Conservation (phyloP, 2,888 invertebrate genomes). For the Isotomurus palustris region DNA sequence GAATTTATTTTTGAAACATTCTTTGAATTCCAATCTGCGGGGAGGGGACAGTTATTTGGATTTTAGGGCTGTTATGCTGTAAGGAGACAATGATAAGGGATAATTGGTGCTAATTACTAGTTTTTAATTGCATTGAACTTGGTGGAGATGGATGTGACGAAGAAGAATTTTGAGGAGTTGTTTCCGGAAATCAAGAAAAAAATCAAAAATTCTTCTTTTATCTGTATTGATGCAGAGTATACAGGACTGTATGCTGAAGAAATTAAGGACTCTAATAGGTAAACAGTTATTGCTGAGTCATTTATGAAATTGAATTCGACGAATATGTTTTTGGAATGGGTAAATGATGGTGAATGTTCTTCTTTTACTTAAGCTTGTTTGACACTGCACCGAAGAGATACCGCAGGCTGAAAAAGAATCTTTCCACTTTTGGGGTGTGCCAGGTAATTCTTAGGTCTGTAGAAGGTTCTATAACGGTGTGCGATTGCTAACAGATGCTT, state of each 20-base stretch:
- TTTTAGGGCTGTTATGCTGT: too few relatives aligned
- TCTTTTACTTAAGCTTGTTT: conserved; percentile 56
- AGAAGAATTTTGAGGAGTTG: conserved; percentile 58
- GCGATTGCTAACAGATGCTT: too few relatives aligned
- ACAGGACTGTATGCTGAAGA: conserved; percentile 56
- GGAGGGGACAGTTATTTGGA: too few relatives aligned
- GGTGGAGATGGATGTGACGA: conserved; percentile 62
- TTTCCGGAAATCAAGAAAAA: conserved; percentile 57
- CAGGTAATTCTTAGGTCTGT: conserved; percentile 19
- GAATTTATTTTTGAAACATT: too few relatives aligned
- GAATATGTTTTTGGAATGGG: not conserved
- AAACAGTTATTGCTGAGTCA: not conserved
- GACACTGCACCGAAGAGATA: conserved; percentile 58
- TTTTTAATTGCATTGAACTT: too few relatives aligned
- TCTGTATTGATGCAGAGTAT: conserved; percentile 71
- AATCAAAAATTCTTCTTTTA: conserved; percentile 59
- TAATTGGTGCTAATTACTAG: too few relatives aligned
- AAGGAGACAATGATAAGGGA: too few relatives aligned
- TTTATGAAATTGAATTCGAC: conserved; percentile 3
- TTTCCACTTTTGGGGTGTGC: conserved; percentile 26
- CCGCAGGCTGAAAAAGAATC: conserved; percentile 51
- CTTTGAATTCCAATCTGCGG: too few relatives aligned
- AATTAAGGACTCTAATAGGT: conserved; percentile 22
- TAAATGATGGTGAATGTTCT: not conserved
- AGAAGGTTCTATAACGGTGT: not conserved